phyloP scores from a whole-genome alignment of 2,113 vertebrate genomes.

The Calonectris borealis region DNA sequence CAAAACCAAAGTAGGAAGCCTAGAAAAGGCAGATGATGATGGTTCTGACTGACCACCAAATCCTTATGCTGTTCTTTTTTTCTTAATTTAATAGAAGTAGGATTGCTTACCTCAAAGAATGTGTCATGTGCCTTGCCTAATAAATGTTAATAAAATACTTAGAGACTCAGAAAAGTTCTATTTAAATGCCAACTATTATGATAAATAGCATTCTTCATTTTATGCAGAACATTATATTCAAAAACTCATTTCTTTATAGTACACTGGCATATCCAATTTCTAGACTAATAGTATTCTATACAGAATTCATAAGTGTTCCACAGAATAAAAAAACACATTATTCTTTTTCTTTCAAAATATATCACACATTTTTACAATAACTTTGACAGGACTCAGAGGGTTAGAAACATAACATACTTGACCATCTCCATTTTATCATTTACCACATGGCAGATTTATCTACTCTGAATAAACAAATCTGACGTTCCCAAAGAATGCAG shows the following conservation, averaged over 20 bases:
- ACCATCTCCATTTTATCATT: conserved; percentile 8
- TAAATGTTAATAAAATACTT: conserved; percentile 25
- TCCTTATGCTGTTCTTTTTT: neutral
- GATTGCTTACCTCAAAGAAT: neutral
- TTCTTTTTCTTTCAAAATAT: conserved; percentile 10
- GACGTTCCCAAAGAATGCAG: neutral
- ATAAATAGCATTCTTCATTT: conserved; percentile 24
- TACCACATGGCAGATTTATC: conserved; percentile 35
- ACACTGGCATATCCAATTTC: conserved; percentile 17
- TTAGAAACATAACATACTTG: conserved; percentile 37
- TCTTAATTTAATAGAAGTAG: neutral
- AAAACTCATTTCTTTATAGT: conserved; percentile 12
- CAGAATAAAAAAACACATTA: conserved; percentile 28
- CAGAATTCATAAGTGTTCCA: neutral
- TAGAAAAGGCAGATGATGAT: neutral
- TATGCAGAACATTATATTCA: neutral
- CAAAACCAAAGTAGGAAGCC: neutral
- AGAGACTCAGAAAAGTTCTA: neutral
- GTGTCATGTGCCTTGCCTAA: neutral
- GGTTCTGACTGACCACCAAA: neutral
- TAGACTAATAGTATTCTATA: neutral
- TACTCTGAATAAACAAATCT: conserved; percentile 49
- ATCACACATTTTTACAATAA: conserved; percentile 36
- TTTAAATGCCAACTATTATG: conserved; percentile 28
- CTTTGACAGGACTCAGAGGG: conserved; percentile 38